Percentiles rank a stretch among this genome's conserved stretches.
Conservation (phyloP, 2,113 vertebrate species). For the Penelope pileata region DNA sequence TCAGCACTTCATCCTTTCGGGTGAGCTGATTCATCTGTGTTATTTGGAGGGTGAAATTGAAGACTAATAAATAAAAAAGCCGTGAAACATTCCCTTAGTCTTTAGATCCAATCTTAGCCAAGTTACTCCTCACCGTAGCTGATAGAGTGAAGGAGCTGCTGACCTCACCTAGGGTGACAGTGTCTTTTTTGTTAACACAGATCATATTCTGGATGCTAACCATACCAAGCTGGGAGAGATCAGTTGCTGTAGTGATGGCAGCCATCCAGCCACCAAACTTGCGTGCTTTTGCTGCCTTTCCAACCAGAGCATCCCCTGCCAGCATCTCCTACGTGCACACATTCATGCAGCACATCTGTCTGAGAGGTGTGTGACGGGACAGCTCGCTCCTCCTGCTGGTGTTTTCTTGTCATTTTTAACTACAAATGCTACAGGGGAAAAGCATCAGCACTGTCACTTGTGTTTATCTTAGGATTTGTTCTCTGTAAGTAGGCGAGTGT, state of each 20-base stretch:
- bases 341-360: background rate
- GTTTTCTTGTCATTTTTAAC: background rate
- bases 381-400: background rate
- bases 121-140: background rate
- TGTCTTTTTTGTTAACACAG: background rate
- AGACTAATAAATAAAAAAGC: background rate
- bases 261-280: background rate
- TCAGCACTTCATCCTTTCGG: background rate
- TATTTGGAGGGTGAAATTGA: background rate
- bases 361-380: background rate
- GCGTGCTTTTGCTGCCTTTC: background rate
- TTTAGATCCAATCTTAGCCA: background rate
- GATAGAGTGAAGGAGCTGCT: background rate
- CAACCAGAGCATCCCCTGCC: background rate
- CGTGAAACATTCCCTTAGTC: background rate
- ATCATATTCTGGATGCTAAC: background rate
- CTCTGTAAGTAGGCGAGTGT: fast-evolving
- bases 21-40: background rate
- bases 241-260: background rate
- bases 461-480: fast-evolving
- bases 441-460: fast-evolving
- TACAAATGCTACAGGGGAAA: fast-evolving
- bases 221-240: background rate
- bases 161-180: background rate
- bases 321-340: background rate